phyloP scores from a whole-genome alignment of 2,797 vertebrate species.

The Synanceia verrucosa region DNA sequence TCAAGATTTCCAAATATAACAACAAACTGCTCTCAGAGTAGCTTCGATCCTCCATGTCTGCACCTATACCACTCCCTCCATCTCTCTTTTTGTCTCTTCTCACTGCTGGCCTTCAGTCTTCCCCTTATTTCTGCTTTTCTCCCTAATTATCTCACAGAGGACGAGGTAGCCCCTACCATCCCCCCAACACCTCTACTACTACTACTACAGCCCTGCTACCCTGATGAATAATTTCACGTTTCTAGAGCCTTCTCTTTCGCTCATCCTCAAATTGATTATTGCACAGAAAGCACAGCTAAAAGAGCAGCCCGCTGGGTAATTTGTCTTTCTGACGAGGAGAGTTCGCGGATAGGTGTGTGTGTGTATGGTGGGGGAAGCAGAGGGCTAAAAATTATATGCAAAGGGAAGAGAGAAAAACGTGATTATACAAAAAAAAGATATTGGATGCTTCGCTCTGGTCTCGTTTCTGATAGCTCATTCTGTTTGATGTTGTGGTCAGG shows the following conservation, averaged over 20 bases:
- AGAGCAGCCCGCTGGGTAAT: conserved; percentile 77
- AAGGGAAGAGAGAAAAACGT: conserved; percentile 59
- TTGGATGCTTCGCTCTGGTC: conserved; percentile 53
- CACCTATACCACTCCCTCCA: conserved; percentile 26
- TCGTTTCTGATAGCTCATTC: conserved; percentile 76
- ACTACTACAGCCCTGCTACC: conserved; percentile 36
- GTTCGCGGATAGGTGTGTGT: conserved; percentile 62
- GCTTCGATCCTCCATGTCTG: conserved; percentile 36
- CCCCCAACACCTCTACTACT: conserved; percentile 53
- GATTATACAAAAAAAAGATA: conserved; percentile 65
- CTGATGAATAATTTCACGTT: conserved; percentile 84
- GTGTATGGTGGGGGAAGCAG: conserved; percentile 33
- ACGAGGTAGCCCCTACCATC: conserved; percentile 68
- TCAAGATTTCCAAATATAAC: conserved; percentile 75
- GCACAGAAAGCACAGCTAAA: conserved; percentile 78
- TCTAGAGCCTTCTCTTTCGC: conserved; percentile 70
- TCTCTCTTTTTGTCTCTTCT: background rate
- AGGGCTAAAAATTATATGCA: conserved; percentile 61
- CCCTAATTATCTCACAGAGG: conserved; percentile 74
- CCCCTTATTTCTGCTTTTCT: conserved; percentile 55
- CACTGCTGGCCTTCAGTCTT: conserved; percentile 33
- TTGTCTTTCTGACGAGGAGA: conserved; percentile 75
- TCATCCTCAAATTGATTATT: conserved; percentile 82
- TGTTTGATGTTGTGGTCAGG: conserved; percentile 80
- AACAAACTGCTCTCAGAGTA: conserved; percentile 45